Conservation (phyloP, 2,113 vertebrate genomes). For the Neogobius melanostomus region DNA sequence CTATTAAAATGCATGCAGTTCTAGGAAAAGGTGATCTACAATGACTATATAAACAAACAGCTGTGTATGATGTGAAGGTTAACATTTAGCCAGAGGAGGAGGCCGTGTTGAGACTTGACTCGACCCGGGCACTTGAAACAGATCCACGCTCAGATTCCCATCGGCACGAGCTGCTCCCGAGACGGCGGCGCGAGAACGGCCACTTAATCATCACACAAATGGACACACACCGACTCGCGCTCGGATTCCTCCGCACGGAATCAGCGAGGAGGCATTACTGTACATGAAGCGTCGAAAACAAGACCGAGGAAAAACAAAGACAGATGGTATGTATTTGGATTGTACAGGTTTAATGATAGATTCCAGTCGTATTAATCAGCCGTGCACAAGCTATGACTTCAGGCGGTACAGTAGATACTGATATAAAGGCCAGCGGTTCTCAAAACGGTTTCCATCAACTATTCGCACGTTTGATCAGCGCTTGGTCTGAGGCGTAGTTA, state of each 20-base stretch:
- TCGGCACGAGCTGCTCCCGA: slow-evolving; percentile 36
- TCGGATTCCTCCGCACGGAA: slow-evolving; percentile 14
- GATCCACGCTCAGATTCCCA: slow-evolving; percentile 43
- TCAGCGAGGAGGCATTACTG: slow-evolving; percentile 9
- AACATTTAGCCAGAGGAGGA: slow-evolving; percentile 12
- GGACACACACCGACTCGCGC: slow-evolving; percentile 26
- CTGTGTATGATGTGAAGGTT: slow-evolving; percentile 30
- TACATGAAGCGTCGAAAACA: slow-evolving; percentile 20
- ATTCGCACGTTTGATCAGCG: too few relatives aligned
- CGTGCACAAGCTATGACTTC: slow-evolving; percentile 20
- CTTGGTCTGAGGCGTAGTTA: too few relatives aligned
- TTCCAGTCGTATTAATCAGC: slow-evolving; percentile 25
- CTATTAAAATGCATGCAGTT: background rate
- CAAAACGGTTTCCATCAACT: too few relatives aligned
- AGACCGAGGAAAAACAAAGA: slow-evolving; percentile 6
- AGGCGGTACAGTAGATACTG: slow-evolving; percentile 20
- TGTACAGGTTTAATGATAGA: slow-evolving; percentile 55
- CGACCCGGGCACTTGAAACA: slow-evolving; percentile 45
- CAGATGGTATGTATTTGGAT: slow-evolving; percentile 2
- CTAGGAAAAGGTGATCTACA: slow-evolving; percentile 23
- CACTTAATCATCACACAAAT: slow-evolving; percentile 25
- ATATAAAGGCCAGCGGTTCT: too few relatives aligned
- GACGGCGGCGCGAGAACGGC: slow-evolving; percentile 13
- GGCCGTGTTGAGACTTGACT: slow-evolving; percentile 45
- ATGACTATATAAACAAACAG: slow-evolving; percentile 60